Evolutionary conservation across 2,113 vertebrate species (phyloP), one percentile per base, ranked within the genome.

Genomic region (Vanacampus margaritifer): DNA sequence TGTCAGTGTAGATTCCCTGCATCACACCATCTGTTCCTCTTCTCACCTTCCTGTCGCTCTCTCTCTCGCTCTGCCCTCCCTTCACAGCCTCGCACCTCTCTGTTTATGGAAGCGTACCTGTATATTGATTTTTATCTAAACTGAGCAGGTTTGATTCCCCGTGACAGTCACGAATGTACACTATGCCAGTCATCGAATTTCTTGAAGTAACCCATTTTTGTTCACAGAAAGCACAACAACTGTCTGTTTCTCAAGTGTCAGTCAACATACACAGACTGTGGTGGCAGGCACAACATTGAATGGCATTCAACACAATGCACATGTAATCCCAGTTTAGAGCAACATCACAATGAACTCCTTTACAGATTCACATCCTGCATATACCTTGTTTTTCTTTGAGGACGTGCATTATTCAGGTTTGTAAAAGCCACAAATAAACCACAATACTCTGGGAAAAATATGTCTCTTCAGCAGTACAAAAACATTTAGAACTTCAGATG

Each of bases 21-120:
- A 68, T 78, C 70, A 77, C 80, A 88, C 87, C 89, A 90, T 92
- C 90, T 90, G 90, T 82, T 91, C 86, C 57, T 82, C 51, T 88
- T 89, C 82, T 89, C 89, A 88, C 89, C 84, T 88, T 83, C 68
- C 68, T 74, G 78, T 69, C 78, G 10, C 82, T 58, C 67, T 64
- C 67, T 72, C 58, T 63, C 43, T 69, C 62, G 65, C 65, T 61
- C 58, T 63, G 32, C 68, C 62, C 67, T 71, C 56, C 68, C 74
- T 75, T 74, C 83, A 63, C 68, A 74, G 68, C 76, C 73, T 76
- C 67, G 24, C 73, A 37, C 76, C 75, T 71, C 76, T 69, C 83
- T 72, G 68, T 84, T 87, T 81, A 67, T 67, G n/a, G 81, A 79
- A 73, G 72, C 72, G 28, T 88, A 85, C 84, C 84, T 80, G 82